Conservation (phyloP, 2,888 invertebrate genomes). For the Stenchaetothrips biformis region DNA sequence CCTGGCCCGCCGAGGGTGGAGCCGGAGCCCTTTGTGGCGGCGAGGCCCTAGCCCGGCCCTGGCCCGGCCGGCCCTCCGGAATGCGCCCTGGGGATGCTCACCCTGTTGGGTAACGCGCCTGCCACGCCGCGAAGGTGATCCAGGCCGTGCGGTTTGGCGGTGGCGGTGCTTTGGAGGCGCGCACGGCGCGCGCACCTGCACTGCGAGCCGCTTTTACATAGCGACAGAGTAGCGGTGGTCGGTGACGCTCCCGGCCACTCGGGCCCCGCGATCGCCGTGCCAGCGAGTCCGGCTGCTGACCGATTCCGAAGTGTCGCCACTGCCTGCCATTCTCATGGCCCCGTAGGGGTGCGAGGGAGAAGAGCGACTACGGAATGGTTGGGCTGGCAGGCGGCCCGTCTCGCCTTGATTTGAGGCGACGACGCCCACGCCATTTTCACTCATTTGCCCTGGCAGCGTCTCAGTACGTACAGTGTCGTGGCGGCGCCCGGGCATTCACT, state of each 20-base stretch:
- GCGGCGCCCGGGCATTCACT: neutral
- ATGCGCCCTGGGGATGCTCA: no score
- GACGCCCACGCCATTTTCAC: neutral
- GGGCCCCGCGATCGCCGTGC: neutral
- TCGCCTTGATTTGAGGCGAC: slow-evolving; percentile 22
- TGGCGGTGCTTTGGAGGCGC: neutral
- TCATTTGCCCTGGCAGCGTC: slow-evolving; percentile 5
- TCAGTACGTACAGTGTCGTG: neutral
- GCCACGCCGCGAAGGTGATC: neutral
- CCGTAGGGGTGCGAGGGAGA: no score
- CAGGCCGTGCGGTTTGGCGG: neutral
- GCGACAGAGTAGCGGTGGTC: neutral
- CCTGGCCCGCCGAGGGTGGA: no score
- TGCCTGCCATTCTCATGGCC: no score
- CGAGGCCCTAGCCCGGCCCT: no score
- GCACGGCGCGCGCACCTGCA: neutral
- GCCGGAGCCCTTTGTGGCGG: no score
- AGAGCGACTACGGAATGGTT: no score
- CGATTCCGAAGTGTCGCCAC: no score
- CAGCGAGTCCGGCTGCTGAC: no score
- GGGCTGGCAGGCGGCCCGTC: slow-evolving; percentile 27
- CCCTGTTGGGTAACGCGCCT: neutral
- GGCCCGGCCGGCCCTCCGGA: no score
- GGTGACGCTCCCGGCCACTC: neutral
- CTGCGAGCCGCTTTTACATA: neutral